Evolutionary conservation across 2,888 invertebrate species (phyloP).

Genomic region (Limnephilus marmoratus): DNA sequence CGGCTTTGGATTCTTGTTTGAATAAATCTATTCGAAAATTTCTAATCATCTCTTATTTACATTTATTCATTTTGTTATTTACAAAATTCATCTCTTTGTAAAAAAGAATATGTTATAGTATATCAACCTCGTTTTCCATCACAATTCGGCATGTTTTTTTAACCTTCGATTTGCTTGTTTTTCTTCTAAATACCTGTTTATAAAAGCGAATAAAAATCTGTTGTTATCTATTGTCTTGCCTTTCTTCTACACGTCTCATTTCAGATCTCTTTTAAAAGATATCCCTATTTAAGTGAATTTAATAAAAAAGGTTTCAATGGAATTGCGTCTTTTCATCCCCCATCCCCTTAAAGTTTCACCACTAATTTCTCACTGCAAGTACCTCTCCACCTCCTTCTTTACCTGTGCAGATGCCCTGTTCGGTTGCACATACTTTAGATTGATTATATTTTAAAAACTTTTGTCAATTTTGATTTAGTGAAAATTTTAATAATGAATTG

Average conservation of each 20-base stretch:
- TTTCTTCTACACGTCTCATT: neutral
- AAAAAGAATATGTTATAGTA: too few species aligned
- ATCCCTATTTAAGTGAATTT: conserved; percentile 56
- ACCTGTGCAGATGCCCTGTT: conserved; percentile 42
- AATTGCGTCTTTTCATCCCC: conserved; percentile 49
- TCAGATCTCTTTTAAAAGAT: conserved; percentile 37
- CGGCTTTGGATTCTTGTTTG: too few species aligned
- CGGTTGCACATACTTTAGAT: neutral
- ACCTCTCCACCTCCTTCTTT: neutral
- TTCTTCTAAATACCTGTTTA: neutral
- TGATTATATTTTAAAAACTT: neutral
- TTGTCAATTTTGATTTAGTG: neutral
- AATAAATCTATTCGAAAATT: too few species aligned
- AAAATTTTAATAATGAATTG: neutral
- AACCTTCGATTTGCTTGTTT: neutral
- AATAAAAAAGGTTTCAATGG: conserved; percentile 57
- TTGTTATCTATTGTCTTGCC: neutral
- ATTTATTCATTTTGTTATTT: too few species aligned
- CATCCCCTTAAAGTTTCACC: neutral
- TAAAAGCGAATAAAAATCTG: neutral
- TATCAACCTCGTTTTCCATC: neutral
- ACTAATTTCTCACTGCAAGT: neutral
- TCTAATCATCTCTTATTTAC: too few species aligned
- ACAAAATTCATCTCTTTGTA: too few species aligned
- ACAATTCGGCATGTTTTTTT: neutral